Percentiles rank a stretch among this genome's conserved stretches.
Evolutionary conservation across 2,797 vertebrate genomes (phyloP).

Genomic region (Pseudomugil gertrudae): DNA sequence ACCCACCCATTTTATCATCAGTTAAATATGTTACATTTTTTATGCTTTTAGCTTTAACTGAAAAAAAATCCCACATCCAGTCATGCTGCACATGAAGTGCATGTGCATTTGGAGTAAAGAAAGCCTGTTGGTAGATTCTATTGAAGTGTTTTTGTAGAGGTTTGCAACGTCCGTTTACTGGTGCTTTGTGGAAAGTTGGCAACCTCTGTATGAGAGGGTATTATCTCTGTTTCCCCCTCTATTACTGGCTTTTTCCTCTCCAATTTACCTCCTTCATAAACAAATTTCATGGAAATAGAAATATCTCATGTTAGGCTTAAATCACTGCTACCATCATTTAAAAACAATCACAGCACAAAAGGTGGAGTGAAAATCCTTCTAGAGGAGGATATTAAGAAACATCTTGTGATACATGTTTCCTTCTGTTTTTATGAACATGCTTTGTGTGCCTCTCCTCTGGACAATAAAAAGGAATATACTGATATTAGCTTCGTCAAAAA

Average conservation of each 20-base stretch:
- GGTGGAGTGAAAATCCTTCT: constrained; percentile 42
- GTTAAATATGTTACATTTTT: background rate
- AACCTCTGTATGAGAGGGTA: too few species aligned
- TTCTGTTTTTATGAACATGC: constrained; percentile 33
- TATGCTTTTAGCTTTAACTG: too few species aligned
- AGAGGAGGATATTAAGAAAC: constrained; percentile 38
- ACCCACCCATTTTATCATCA: background rate
- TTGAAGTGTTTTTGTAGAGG: too few species aligned
- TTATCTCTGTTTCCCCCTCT: constrained; percentile 65
- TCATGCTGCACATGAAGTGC: too few species aligned
- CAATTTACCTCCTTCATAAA: constrained; percentile 59
- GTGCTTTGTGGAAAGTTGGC: constrained; percentile 24
- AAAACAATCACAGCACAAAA: constrained; percentile 61
- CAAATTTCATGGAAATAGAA: constrained; percentile 59
- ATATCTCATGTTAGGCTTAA: constrained; percentile 48
- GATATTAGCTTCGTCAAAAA: too few species aligned
- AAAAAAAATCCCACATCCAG: background rate
- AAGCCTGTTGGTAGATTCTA: too few species aligned
- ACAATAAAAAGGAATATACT: constrained; percentile 19
- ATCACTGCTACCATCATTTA: constrained; percentile 65
- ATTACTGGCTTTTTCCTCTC: constrained; percentile 49
- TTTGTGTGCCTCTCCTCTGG: constrained; percentile 8
- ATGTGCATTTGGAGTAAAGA: too few species aligned
- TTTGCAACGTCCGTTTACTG: constrained; percentile 41
- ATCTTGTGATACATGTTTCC: constrained; percentile 46